Percentiles rank a stretch among this genome's conserved stretches.
Evolutionary conservation across 2,797 vertebrate species (phyloP).

Genomic region (Lagorchestes hirsutus): DNA sequence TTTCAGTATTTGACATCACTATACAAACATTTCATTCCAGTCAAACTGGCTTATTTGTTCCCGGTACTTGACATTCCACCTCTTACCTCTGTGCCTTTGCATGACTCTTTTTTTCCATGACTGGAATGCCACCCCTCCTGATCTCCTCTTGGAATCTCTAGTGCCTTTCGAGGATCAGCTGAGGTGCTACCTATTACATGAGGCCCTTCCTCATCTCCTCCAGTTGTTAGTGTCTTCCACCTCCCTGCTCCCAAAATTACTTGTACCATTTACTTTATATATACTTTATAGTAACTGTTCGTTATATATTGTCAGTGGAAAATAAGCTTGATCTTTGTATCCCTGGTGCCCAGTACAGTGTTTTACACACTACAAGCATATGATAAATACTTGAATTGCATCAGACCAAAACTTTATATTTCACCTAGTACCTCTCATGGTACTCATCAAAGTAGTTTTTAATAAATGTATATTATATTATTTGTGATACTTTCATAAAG

Average conservation of each 20-base stretch:
- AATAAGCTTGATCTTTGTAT: not conserved
- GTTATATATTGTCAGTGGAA: not conserved
- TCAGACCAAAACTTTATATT: not conserved
- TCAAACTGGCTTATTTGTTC: not conserved
- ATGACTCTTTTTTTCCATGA: not conserved
- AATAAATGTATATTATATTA: not conserved
- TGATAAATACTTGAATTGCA: not conserved
- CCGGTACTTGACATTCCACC: not conserved
- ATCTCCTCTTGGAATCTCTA: not conserved
- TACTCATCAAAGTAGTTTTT: not conserved
- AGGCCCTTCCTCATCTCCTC: not conserved
- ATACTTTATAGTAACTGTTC: not conserved
- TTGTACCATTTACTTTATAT: not conserved
- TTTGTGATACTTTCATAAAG: not conserved
- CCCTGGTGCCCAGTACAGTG: not conserved
- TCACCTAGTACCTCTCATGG: not conserved
- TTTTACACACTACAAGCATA: not conserved
- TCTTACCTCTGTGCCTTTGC: not conserved
- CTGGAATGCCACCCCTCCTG: not conserved
- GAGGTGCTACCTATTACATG: not conserved
- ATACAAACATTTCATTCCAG: not conserved
- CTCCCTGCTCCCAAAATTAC: not conserved
- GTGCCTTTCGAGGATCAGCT: not conserved
- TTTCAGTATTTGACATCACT: not conserved
- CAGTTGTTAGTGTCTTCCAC: not conserved